phyloP scores from a whole-genome alignment of 1,140 invertebrate species.

The Musca vetustissima region DNA sequence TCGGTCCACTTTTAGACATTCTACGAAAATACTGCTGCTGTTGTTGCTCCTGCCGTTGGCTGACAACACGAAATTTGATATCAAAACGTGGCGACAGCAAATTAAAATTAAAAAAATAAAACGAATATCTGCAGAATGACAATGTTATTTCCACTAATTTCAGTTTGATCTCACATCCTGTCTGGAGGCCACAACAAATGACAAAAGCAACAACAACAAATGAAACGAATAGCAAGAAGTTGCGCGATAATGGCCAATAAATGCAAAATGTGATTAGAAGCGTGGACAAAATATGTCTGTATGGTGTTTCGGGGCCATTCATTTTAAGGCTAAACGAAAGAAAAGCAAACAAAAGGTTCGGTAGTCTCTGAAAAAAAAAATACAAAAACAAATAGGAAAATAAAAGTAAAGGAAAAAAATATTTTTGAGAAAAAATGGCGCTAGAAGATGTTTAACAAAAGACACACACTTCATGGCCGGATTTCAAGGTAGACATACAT shows the following conservation, averaged over 20 bases:
- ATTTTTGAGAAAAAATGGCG: conserved; percentile 2
- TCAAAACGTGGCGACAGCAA: conserved; percentile 21
- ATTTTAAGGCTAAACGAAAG: background rate
- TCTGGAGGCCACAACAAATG: too few relatives aligned
- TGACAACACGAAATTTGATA: conserved; percentile 17
- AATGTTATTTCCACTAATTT: too few relatives aligned
- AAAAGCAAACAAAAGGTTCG: background rate
- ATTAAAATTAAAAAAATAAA: conserved; percentile 16
- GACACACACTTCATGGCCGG: background rate
- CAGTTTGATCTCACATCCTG: too few relatives aligned
- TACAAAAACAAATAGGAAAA: too few relatives aligned
- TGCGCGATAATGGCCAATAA: conserved; percentile 21
- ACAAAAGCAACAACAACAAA: too few relatives aligned
- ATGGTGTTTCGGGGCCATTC: background rate
- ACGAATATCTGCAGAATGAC: too few relatives aligned
- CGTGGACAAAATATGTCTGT: conserved; percentile 15
- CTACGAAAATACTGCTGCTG: too few relatives aligned
- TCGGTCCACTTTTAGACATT: background rate
- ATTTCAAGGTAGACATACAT: too few relatives aligned
- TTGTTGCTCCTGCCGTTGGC: too few relatives aligned
- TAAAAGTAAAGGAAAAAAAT: too few relatives aligned
- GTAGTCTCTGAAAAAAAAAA: too few relatives aligned
- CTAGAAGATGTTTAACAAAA: conserved; percentile 16
- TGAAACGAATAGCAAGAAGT: too few relatives aligned
- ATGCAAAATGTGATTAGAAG: conserved; percentile 22